Conservation (phyloP, 2,888 invertebrate species). For the Saturnia japonica region DNA sequence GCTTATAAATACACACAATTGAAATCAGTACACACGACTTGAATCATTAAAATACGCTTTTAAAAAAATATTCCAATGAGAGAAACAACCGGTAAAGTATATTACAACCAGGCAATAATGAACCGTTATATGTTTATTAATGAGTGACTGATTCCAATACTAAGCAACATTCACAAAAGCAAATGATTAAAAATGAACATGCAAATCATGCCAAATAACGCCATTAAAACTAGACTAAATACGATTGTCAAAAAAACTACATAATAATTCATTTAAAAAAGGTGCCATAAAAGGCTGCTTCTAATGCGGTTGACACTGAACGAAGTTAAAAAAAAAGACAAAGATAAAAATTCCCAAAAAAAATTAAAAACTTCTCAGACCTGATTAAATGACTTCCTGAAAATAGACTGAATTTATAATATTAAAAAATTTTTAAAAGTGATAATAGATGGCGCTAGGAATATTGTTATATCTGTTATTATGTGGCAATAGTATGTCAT, state of each 20-base stretch:
- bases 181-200: constrained; percentile 43
- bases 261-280: not conserved
- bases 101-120: constrained; percentile 65
- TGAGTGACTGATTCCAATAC: constrained; percentile 69
- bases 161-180: constrained; percentile 46
- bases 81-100: constrained; percentile 34
- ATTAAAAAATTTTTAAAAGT: too few species aligned
- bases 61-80: constrained; percentile 67
- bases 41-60: constrained; percentile 21
- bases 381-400: too few species aligned
- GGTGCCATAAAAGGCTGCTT: not conserved
- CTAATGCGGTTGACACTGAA: not conserved
- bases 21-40: constrained; percentile 64
- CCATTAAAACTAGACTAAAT: constrained; percentile 27
- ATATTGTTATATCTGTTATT: too few species aligned
- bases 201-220: constrained; percentile 29
- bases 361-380: not conserved
- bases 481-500: too few species aligned
- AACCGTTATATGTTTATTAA: constrained; percentile 57
- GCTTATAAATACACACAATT: constrained; percentile 57
- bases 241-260: not conserved
- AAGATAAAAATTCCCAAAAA: not conserved
- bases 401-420: too few species aligned
- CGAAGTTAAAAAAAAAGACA: not conserved
- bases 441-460: too few species aligned